Evolutionary conservation across 2,113 vertebrate genomes (phyloP), one percentile per base, ranked within the genome.

Genomic region (Toxostoma redivivum): DNA sequence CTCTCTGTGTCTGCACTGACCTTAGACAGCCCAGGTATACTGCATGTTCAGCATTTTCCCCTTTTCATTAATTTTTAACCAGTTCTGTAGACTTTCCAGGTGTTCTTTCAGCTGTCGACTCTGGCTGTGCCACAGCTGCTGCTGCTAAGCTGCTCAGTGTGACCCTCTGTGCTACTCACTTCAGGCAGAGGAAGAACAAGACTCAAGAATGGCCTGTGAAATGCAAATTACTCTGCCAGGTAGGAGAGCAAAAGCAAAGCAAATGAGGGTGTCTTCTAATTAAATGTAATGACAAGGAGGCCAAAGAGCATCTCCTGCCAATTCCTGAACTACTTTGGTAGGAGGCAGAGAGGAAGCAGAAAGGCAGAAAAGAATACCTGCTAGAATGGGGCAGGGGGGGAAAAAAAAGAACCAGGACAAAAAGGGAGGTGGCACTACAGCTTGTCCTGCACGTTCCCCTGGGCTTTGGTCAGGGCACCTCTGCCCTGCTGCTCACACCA

Each of bases 291-390:
- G 47, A 70, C 64, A 91, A 69, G 25, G 73, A 95, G 64, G 90
- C 79, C 48, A 82, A 79, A 71, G 81, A 79, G 42, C 76, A 54
- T 85, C 78, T 64, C 81, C 40, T 96, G 91, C 73, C 27, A 78
- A 94, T 94, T 92, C 61, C 64, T 73, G 82, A 95, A 44, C 82
- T 70, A 11, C 31, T 66, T 42, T 44, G 40, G 60, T 50, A 73
- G 45, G 74, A 60, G 37, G 45, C 45, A 65, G 66, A 78, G 33
- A 71, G 22, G n/a, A 79, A 18, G 47, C 2, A 78, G 51, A 25
- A 61, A 47, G 42, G 38, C 24, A 48, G 33, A 77, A 62, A 37
- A 66, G 8, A 47, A 37, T 28, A 73, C 10, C 23, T 81, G 13
- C 38, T 56, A 33, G 44, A 50, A 61, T 2, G 15, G n/a, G 23